Base-by-base conservation (phyloP, 1,140 invertebrate species). In the Caenorhabditis inopinata region DNA sequence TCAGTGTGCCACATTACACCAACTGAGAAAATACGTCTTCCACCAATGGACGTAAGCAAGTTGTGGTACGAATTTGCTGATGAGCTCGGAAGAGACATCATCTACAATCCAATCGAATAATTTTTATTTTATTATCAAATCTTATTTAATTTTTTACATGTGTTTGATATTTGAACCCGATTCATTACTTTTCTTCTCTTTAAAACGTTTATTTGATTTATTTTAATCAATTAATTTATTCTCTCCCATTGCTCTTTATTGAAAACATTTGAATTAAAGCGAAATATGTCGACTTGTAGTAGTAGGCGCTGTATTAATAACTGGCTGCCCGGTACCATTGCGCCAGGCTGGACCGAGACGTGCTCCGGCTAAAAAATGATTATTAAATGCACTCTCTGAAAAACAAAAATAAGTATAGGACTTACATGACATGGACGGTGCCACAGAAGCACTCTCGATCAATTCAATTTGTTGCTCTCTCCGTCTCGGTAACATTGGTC, bases 1-100 rank as follows among this genome's bases (percentile, higher is more conserved):
- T 87, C 75, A 87, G 86, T 88, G 76, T 79, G 79, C 2, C 86
- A 88, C 74, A 88, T 88, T 68, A 88, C 87, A 12, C 76, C 85
- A 3, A 62, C 82, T 23, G 87, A 86, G 14, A 87, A 86, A 74
- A 84, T 81, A 5, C 48, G 81, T 6, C 84, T 75, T 42, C 82
- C 80, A 27, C 74, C 79, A 7, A 32, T 88, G 16, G 87, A 88
- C 68, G 87, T 88, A 46, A 85, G 84, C 58, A 85, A 88, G 21
- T 62, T 87, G 45, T 88, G 82, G 51, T 88, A 88, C 58, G 84
- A 88, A 18, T 88, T 88, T 76, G 82, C 84, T 29, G 76, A 83
- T n/a, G 84, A 85, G 75, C 62, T 84, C 25, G 83, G 85, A n/a
- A 58, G 82, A 27, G 85, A 88, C 48, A 53, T 86, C 27, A 85